Percentiles rank a stretch among this genome's conserved stretches.
These are phyloP conservation scores for Mesitornis unicolor DNA, from an alignment of 2,113 vertebrate genomes.

Conservation along the genomic window DNA sequence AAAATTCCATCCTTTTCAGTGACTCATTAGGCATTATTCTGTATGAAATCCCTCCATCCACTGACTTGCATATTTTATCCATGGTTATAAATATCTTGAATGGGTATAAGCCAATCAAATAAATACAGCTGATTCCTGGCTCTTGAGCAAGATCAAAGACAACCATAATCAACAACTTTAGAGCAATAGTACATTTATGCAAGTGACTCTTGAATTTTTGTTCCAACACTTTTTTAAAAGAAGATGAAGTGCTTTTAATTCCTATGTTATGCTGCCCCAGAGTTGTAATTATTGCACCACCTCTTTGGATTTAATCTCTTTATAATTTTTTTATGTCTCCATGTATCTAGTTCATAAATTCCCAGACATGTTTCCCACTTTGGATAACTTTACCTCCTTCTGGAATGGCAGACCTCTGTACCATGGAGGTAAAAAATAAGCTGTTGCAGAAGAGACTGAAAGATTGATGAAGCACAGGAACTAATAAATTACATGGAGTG, in stretches of 20 bases:
- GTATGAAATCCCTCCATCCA: neutral
- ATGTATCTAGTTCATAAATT: slow-evolving; percentile 27
- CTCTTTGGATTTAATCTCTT: neutral
- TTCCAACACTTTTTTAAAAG: neutral
- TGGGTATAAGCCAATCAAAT: neutral
- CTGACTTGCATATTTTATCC: neutral
- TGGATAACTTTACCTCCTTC: slow-evolving; percentile 29
- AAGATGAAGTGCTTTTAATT: neutral
- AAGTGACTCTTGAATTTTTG: neutral
- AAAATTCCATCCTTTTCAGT: neutral
- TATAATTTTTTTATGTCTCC: neutral
- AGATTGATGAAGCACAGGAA: slow-evolving; percentile 45
- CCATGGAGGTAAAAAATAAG: neutral
- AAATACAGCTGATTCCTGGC: neutral
- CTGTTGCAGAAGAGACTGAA: slow-evolving; percentile 33
- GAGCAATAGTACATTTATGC: neutral
- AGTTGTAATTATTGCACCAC: neutral
- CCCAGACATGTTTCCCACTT: neutral
- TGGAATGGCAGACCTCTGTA: neutral
- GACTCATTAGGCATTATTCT: neutral
- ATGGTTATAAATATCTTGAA: neutral
- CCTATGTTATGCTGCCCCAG: neutral
- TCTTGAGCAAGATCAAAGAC: neutral
- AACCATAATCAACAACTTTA: neutral
- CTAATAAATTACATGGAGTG: slow-evolving; percentile 10